Evolutionary conservation across 1,140 invertebrate species (phyloP), one percentile per base, ranked within the genome.

Genomic region (Atta colombica): DNA sequence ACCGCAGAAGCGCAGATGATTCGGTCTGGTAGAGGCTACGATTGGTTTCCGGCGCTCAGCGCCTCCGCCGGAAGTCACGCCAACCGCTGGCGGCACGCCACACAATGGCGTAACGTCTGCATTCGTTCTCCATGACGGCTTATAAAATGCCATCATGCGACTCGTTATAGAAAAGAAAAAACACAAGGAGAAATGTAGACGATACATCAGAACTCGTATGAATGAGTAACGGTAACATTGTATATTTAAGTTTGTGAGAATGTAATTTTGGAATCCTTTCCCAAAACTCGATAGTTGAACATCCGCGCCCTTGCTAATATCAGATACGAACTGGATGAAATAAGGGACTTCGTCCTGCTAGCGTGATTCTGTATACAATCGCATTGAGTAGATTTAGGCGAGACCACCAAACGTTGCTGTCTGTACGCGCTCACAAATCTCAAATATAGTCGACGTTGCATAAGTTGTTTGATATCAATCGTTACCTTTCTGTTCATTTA

Each of bases 11-110:
- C 81, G 89, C 88, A 81, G 90, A 93, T 92, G 92, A 93, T 93
- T 93, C 91, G 89, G 88, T 89, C 85, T 91, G 88, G 85, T 89
- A 85, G 92, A 82, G 90, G 90, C 78, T 89, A 92, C 91, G 91
- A 92, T 93, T 91, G 92, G 92, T 92, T 93, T 93, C 92, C 92
- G 92, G 92, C 72, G 89, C 71, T 90, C 81, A 90, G 88, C 92
- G 91, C 92, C 92, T 92, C 75, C 75, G 61, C 86, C 92, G 92
- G 92, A 93, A 93, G 92, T 92, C 92, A 92, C 92, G 92, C 86
- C 91, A 92, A 89, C 91, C 61, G 75, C 61, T 66, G 71, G 69
- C 68, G 77, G 88, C 92, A 91, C 92, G 92, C 91, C 87, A 91
- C 63, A 61, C 89, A 75, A 65, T 69, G 71, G n/a, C 78, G 66